phyloP scores from a whole-genome alignment of 2,888 invertebrate species.

The Diplazon laetatorius region DNA sequence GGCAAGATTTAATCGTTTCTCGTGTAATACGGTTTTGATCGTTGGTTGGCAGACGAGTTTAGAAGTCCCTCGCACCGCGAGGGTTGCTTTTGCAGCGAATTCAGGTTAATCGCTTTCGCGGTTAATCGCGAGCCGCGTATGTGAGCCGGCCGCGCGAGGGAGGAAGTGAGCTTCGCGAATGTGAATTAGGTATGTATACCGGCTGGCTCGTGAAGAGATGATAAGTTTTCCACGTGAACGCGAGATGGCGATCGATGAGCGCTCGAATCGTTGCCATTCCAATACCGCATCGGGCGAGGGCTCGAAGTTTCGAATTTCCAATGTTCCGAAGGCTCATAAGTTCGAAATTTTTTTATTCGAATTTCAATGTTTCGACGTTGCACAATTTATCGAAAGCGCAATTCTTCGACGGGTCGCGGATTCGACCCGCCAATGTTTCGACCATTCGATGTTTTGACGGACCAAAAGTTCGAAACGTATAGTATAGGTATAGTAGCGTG shows the following conservation, averaged over 20 bases:
- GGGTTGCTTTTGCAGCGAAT: constrained; percentile 74
- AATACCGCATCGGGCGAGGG: background rate
- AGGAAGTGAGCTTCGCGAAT: constrained; percentile 27
- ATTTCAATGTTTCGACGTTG: too few species aligned
- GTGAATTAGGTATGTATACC: constrained; percentile 28
- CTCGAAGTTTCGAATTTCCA: too few species aligned
- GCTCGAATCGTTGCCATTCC: constrained; percentile 1
- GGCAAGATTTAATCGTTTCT: constrained; percentile 57
- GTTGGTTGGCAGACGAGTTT: constrained; percentile 6
- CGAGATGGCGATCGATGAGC: constrained; percentile 36
- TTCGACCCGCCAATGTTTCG: too few species aligned
- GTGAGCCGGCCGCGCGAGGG: constrained; percentile 56
- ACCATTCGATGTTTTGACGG: too few species aligned
- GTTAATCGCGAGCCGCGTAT: constrained; percentile 71
- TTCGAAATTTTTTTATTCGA: too few species aligned
- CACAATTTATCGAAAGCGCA: too few species aligned
- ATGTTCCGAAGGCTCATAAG: too few species aligned
- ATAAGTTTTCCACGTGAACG: constrained; percentile 29
- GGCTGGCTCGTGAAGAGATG: constrained; percentile 24
- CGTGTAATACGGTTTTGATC: constrained; percentile 52
- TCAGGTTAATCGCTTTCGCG: constrained; percentile 76
- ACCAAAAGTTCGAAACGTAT: too few species aligned
- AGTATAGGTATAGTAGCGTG: too few species aligned
- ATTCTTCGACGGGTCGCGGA: too few species aligned
- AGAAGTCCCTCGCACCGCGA: constrained; percentile 61